phyloP scores from a whole-genome alignment of 2,797 vertebrate genomes.

The Melanotaenia parkinsoni region DNA sequence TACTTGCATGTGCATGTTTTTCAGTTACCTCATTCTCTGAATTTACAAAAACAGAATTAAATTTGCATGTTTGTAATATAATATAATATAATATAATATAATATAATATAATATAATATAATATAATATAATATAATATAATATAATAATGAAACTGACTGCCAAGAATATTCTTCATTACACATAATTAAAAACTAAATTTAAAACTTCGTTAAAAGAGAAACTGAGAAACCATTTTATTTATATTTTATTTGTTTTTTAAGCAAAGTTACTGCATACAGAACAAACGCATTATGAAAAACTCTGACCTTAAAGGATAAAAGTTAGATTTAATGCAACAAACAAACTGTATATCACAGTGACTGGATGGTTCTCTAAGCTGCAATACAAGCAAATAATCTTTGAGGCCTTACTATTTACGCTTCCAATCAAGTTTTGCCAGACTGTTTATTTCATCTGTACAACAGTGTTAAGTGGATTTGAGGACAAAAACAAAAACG shows the following conservation, averaged over 20 bases:
- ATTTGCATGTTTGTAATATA: no score
- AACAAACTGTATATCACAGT: slow-evolving; percentile 3
- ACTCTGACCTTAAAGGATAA: slow-evolving; percentile 1
- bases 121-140: slow-evolving; percentile 8
- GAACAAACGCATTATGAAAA: background rate
- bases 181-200: slow-evolving; percentile 3
- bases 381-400: slow-evolving; percentile 7
- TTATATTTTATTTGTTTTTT: background rate
- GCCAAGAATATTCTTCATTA: slow-evolving; percentile 1
- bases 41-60: slow-evolving; percentile 6
- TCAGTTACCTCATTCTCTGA: background rate
- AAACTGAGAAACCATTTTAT: background rate
- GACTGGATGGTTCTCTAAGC: slow-evolving; percentile 5
- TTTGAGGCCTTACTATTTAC: slow-evolving; percentile 21
- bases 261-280: background rate
- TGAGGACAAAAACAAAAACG: slow-evolving; percentile 12
- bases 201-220: slow-evolving; percentile 20
- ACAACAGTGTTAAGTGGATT: slow-evolving; percentile 22
- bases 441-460: slow-evolving; percentile 15
- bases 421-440: slow-evolving; percentile 28
- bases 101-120: slow-evolving; percentile 13
- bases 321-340: slow-evolving; percentile 7
- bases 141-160: background rate
- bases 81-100: no score
- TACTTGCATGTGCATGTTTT: slow-evolving; percentile 5